Conservation (phyloP, 2,797 vertebrate genomes). For the Thaleichthys pacificus region DNA sequence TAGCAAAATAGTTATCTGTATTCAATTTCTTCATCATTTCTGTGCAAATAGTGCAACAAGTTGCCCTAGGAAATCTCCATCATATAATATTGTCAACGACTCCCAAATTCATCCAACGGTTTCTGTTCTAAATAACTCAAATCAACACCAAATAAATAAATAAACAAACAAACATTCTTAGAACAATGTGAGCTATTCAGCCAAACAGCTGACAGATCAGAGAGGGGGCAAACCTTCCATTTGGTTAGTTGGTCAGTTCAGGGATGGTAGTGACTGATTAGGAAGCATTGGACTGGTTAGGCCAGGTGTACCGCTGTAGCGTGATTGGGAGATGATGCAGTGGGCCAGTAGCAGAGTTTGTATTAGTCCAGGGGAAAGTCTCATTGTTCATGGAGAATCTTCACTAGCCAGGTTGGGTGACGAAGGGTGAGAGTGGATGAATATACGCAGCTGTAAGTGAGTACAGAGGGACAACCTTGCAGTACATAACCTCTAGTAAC, state of each 20-base stretch:
- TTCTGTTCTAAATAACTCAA: neutral
- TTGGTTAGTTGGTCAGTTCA: conserved; percentile 40
- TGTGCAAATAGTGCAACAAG: conserved; percentile 66
- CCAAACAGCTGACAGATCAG: neutral
- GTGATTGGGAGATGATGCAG: neutral
- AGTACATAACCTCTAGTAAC: neutral
- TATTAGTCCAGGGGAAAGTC: neutral
- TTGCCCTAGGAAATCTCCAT: conserved; percentile 28
- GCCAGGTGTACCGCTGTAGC: neutral
- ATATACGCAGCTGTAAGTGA: neutral
- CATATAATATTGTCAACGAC: neutral
- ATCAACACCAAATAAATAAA: conserved; percentile 8
- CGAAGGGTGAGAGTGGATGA: neutral
- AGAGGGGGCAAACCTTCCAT: conserved; percentile 24
- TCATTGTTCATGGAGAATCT: neutral
- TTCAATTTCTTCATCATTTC: conserved; percentile 42
- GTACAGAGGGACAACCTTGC: no score
- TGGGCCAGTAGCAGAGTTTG: neutral
- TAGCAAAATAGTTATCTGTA: conserved; percentile 63
- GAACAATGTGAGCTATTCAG: neutral
- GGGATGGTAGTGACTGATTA: conserved; percentile 25
- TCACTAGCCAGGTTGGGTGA: neutral
- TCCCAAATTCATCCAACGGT: neutral
- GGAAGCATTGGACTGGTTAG: conserved; percentile 32
- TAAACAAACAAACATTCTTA: conserved; percentile 14